Base-by-base conservation (phyloP, 2,888 invertebrate species). In the Aelia acuminata region DNA sequence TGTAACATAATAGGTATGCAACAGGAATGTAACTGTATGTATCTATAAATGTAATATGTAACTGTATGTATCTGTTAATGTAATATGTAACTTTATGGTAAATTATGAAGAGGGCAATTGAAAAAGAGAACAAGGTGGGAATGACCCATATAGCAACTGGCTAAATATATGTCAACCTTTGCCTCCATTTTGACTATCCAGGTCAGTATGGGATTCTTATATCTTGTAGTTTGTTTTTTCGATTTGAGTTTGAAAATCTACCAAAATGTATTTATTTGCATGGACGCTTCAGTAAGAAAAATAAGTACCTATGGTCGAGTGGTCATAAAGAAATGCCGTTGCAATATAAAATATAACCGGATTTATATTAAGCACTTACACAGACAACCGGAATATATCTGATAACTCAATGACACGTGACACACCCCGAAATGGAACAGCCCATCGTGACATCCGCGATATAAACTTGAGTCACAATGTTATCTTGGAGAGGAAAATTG, bases 121-220 rank as follows among this genome's bases (percentile, higher is more conserved):
- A 3, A 57, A 53, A 57, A 0, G n/a, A 57, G 57, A 57, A 26
- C 57, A 26, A 26, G 57, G 57, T 3, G 26, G n/a, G 57, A 26
- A 57, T 22, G 57, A 57, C 57, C 26, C 26, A 57, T 57, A 57
- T 57, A 57, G 26, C 53, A n/a, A 53, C 7, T n/a, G n/a, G 53
- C 57, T 57, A 57, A 57, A 57, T 57, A 57, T 57, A 57, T 53
- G 57, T 13, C 57, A 57, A 57, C 57, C 57, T 57, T 57, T 57
- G 26, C 26, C 26, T 11, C 26, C 11, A 57, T 57, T 57, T 57
- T 26, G 26, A 26, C 57, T 13, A 57, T 57, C 57, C 57, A 57
- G 57, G 57, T 57, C 57, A 57, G 57, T 57, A 57, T 26, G n/a
- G 8, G 57, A 13, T 10, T 26, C 26, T 57, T 57, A 26, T n/a